Evolutionary conservation across 2,797 vertebrate genomes (phyloP), one percentile per base, ranked within the genome.

Genomic region (Orestias chungarensis): DNA sequence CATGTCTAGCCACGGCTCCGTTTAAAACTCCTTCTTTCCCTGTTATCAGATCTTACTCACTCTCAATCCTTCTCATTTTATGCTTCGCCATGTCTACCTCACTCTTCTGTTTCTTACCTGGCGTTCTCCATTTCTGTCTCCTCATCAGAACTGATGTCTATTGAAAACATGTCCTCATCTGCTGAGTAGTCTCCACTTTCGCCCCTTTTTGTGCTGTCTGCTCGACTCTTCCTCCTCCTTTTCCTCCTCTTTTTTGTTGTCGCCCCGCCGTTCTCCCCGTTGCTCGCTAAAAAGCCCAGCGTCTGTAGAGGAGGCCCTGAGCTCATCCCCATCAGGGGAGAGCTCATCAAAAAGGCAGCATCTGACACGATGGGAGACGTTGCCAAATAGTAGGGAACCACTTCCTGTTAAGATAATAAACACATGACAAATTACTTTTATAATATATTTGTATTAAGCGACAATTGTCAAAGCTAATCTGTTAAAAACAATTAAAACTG

Each of bases 351-450:
- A 12, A 83, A 1, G 33, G 86, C 86, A 2, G 93, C 95, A 0
- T 98, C 96, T 0, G 96, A 93, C 46, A 94, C 69, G 87, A 99
- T 98, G 0, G 98, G 97, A 35, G 98, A 99, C 3, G 97, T 99
- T 54, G 96, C 97, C 81, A 99, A 93, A 88, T 98, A 94, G 66
- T 89, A 93, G 10, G 98, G 97, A 86, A 99, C 93, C 38, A 95
- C 86, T 88, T 96, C 97, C 98, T 95, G 86, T 81, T 75, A 20
- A 52, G 31, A 69, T 0, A 0, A 61, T 8, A 78, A 68, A 69
- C 5, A 80, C 11, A 77, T 66, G 71, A 35, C 40, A 33, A 14
- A 14, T 33, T 49, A 20, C 25, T 11, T 68, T 47, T 44, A 2
- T 33, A 23, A 54, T 33, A 11, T 23, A 50, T 14, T 11, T 23